phyloP scores from a whole-genome alignment of 2,888 invertebrate genomes.

The Carpatolechia fugitivella region DNA sequence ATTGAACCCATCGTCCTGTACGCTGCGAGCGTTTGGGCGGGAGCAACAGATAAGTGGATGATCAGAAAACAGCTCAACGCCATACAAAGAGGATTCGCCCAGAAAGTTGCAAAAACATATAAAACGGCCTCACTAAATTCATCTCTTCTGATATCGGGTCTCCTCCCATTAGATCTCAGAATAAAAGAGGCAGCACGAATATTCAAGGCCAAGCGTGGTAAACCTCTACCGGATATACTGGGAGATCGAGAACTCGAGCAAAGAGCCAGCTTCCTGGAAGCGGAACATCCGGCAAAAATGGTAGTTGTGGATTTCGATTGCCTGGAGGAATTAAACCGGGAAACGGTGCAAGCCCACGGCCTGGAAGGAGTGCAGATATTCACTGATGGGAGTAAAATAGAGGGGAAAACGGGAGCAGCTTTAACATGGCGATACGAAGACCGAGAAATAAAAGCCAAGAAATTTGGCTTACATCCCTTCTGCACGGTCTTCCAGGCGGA shows the following conservation, averaged over 20 bases:
- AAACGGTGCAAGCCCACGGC: no score
- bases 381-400: not conserved
- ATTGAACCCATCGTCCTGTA: constrained; percentile 3
- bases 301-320: not conserved
- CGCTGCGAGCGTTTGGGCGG: constrained; percentile 20
- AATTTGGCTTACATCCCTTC: constrained; percentile 1
- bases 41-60: not conserved
- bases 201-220: not conserved
- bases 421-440: not conserved
- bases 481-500: constrained; percentile 14
- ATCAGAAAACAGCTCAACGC: not conserved
- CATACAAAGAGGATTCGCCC: not conserved
- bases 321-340: not conserved
- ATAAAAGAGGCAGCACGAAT: not conserved
- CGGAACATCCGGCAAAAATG: constrained; percentile 12
- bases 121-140: constrained; percentile 20
- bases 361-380: no score
- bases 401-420: not conserved
- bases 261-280: not conserved
- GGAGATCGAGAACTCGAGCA: constrained; percentile 22
- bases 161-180: not conserved
- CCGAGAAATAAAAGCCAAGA: not conserved
- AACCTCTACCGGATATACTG: no score
- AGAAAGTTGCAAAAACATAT: constrained; percentile 18
- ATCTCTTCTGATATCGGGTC: constrained; percentile 13